These are phyloP conservation scores for Somateria mollissima DNA, from an alignment of 2,797 vertebrate genomes.

Conservation along the genomic window DNA sequence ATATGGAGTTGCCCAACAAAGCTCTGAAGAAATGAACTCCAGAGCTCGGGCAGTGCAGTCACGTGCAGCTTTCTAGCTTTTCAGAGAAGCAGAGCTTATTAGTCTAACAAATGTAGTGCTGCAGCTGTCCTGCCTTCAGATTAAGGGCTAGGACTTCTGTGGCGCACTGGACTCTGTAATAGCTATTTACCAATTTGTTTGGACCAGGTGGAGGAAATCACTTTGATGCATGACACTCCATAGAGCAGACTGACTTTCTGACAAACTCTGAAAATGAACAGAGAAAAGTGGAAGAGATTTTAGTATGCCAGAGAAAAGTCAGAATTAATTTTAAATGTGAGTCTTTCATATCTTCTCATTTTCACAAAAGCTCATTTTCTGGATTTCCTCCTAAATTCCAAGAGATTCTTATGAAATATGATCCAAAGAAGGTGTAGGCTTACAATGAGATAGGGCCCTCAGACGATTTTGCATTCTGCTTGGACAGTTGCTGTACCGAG, in stretches of 20 bases:
- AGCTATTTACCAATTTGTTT: neutral
- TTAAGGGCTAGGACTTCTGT: neutral
- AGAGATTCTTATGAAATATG: neutral
- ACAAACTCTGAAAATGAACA: neutral
- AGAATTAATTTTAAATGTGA: neutral
- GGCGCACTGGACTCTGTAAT: neutral
- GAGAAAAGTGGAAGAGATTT: neutral
- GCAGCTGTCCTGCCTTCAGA: neutral
- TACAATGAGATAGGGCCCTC: fast-evolving
- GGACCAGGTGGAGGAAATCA: neutral
- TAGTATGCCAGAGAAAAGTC: neutral
- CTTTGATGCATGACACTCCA: fast-evolving
- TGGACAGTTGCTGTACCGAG: neutral
- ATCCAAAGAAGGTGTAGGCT: neutral
- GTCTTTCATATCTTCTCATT: neutral
- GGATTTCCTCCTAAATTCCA: neutral
- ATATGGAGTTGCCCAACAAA: neutral
- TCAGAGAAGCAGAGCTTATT: neutral
- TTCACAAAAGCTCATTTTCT: neutral
- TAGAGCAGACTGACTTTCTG: neutral
- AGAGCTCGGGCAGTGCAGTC: neutral
- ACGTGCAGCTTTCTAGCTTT: neutral
- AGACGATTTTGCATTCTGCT: neutral
- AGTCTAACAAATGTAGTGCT: neutral
- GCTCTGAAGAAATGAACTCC: neutral